Evolutionary conservation across 37 sponge, comb jelly and placozoan species (phyloP).

Genomic region (Aphrocallistes beatrix): DNA sequence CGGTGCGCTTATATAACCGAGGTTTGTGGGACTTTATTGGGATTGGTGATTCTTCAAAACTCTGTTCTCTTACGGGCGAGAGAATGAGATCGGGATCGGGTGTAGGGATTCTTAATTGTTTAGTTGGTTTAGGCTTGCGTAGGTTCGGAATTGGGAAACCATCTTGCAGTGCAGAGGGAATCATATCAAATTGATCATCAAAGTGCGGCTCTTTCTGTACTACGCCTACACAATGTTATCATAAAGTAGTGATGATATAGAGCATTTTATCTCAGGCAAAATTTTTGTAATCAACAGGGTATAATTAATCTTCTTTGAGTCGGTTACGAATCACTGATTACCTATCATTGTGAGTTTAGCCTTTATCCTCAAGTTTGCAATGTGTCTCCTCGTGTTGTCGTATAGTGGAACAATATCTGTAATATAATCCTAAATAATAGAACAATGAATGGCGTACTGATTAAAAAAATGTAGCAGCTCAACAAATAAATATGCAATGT

Average conservation of each 20-base stretch:
- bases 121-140: background rate
- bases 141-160: background rate
- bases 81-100: background rate
- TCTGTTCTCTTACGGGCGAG: background rate
- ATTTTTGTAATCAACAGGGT: background rate
- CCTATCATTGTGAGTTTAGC: conserved; percentile 17
- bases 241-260: background rate
- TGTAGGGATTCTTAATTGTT: background rate
- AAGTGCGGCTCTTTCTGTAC: background rate
- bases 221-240: background rate
- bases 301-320: background rate
- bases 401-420: background rate
- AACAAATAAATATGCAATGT: too few species aligned
- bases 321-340: too few species aligned
- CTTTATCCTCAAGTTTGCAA: background rate
- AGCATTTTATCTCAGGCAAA: background rate
- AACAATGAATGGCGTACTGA: background rate
- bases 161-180: background rate
- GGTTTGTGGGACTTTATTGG: too few species aligned
- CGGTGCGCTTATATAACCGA: too few species aligned
- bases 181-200: background rate
- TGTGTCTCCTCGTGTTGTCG: background rate
- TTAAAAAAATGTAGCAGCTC: too few species aligned
- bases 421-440: background rate
- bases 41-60: background rate